Percentiles rank a stretch among this genome's conserved stretches.
Evolutionary conservation across 2,888 invertebrate species (phyloP).

Genomic region (Drosophila seclusa): DNA sequence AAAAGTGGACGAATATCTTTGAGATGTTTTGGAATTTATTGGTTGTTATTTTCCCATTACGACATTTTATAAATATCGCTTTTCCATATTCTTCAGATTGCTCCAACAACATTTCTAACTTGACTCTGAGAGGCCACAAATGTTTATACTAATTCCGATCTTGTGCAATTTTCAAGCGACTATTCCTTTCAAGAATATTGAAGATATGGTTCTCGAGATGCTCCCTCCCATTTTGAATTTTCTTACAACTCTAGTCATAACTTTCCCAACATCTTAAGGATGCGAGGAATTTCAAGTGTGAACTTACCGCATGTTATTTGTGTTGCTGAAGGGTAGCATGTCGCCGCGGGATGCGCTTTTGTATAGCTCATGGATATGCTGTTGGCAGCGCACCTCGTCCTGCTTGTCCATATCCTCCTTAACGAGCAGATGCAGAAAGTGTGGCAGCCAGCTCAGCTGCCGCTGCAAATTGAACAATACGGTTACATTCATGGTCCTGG

Average conservation of each 20-base stretch:
- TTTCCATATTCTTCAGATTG: not conserved
- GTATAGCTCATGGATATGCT: slow-evolving; percentile 92
- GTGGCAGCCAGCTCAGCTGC: slow-evolving; percentile 93
- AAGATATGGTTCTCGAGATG: not conserved
- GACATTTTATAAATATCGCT: not conserved
- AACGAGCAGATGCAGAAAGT: slow-evolving; percentile 91
- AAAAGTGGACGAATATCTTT: not conserved
- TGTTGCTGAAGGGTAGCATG: slow-evolving; percentile 89
- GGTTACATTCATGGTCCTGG: slow-evolving; percentile 95
- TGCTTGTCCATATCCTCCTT: slow-evolving; percentile 94
- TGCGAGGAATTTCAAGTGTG: too few species aligned
- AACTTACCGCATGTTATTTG: slow-evolving; percentile 85
- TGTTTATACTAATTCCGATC: too few species aligned
- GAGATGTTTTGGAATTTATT: not conserved
- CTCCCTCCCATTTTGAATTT: not conserved
- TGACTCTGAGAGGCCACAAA: too few species aligned
- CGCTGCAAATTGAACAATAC: slow-evolving; percentile 92
- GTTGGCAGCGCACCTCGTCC: slow-evolving; percentile 94
- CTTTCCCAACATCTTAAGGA: not conserved
- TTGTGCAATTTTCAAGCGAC: not conserved
- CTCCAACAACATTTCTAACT: not conserved
- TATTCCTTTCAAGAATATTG: not conserved
- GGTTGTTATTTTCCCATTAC: not conserved
- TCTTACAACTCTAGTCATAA: not conserved
- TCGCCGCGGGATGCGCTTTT: slow-evolving; percentile 94